phyloP scores from a whole-genome alignment of 2,797 vertebrate genomes.

The Pyrocephalus nanus region DNA sequence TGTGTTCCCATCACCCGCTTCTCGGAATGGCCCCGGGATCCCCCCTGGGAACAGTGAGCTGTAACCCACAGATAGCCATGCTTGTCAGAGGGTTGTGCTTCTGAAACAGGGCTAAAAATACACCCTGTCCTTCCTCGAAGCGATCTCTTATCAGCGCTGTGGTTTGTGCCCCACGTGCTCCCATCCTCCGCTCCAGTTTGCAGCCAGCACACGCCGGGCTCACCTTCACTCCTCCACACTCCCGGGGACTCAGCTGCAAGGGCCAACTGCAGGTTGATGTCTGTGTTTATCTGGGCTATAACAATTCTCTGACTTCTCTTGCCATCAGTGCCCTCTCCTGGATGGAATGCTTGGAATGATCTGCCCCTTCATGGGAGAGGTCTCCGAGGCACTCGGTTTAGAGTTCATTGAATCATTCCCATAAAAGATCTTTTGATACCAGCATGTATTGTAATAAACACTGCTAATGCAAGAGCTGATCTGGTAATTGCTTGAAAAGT shows the following conservation, averaged over 20 bases:
- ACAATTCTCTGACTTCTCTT: background rate
- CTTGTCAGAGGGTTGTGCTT: background rate
- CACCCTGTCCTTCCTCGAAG: constrained; percentile 7
- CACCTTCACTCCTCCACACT: background rate
- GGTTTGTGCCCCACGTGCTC: constrained; percentile 26
- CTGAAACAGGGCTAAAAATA: constrained; percentile 38
- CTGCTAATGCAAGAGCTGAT: background rate
- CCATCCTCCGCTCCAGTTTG: constrained; percentile 9
- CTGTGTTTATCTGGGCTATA: background rate
- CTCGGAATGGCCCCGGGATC: fast-evolving
- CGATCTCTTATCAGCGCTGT: constrained; percentile 30
- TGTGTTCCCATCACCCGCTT: background rate
- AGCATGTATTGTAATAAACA: background rate
- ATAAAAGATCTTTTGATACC: background rate
- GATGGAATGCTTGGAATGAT: background rate
- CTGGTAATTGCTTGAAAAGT: background rate
- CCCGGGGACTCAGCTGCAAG: background rate
- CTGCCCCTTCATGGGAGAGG: background rate
- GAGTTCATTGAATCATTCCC: background rate
- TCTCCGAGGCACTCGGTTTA: background rate
- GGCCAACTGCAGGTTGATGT: background rate
- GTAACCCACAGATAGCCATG: background rate
- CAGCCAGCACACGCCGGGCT: background rate
- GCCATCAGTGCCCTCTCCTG: constrained; percentile 31
- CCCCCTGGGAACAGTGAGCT: background rate